phyloP scores from a whole-genome alignment of 2,888 invertebrate genomes.

The Torymus aiolomorphi region DNA sequence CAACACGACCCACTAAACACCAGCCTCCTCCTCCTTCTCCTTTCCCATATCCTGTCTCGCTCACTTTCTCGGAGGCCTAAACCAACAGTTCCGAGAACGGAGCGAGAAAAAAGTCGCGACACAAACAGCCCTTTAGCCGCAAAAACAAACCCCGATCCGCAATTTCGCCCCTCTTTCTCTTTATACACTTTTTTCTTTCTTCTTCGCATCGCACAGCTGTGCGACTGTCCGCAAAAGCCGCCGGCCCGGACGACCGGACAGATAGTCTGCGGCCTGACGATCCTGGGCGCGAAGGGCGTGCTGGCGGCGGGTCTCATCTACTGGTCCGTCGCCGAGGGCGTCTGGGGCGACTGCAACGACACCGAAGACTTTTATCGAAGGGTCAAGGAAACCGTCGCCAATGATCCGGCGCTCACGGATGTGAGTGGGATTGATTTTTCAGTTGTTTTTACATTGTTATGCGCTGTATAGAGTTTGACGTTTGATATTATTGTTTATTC shows the following conservation, averaged over 20 bases:
- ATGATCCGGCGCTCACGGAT: conserved; percentile 22
- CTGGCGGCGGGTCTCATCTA: conserved; percentile 73
- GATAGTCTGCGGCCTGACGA: conserved; percentile 53
- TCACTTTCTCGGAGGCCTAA: too few relatives aligned
- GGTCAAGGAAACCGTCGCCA: conserved; percentile 60
- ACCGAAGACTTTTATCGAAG: conserved; percentile 73
- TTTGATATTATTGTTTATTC: too few relatives aligned
- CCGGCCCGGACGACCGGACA: conserved; percentile 38
- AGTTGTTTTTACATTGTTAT: conserved; percentile 9
- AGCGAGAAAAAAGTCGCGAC: too few relatives aligned
- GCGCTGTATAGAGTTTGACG: too few relatives aligned
- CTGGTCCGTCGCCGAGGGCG: conserved; percentile 74
- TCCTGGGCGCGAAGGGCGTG: conserved; percentile 71
- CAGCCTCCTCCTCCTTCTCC: too few relatives aligned
- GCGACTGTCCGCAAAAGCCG: conserved; percentile 66
- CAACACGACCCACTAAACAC: too few relatives aligned
- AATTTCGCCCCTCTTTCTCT: conserved; percentile 7
- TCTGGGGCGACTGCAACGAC: conserved; percentile 75
- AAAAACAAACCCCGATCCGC: too few relatives aligned
- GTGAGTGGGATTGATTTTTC: conserved; percentile 10
- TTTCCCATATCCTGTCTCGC: too few relatives aligned
- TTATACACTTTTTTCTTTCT: background rate
- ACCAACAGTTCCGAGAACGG: too few relatives aligned
- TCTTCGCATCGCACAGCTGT: conserved; percentile 32
- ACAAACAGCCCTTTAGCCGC: too few relatives aligned